Percentiles rank a stretch among this genome's conserved stretches.
Evolutionary conservation across 2,888 invertebrate species (phyloP).

Genomic region (Oscheius sp.): DNA sequence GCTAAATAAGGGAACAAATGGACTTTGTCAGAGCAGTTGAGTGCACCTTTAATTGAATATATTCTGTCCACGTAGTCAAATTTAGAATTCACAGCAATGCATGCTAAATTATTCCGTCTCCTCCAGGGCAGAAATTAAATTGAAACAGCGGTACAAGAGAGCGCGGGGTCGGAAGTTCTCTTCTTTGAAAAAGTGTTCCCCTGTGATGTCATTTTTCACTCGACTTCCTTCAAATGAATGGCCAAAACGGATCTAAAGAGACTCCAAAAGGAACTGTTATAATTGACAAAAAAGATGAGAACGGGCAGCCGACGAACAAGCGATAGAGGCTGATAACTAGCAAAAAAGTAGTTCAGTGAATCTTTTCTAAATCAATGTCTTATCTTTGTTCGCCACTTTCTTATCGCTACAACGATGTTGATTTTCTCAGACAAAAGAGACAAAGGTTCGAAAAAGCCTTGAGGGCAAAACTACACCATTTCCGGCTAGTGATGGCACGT

Average conservation of each 20-base stretch:
- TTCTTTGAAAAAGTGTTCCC: background rate
- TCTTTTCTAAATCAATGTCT: too few species aligned
- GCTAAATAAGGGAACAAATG: too few species aligned
- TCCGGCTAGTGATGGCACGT: conserved; percentile 3
- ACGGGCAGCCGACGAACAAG: too few species aligned
- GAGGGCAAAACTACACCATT: conserved; percentile 5
- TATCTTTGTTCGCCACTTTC: too few species aligned
- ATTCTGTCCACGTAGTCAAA: background rate
- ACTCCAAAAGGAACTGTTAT: too few species aligned
- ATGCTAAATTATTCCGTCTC: conserved; percentile 14
- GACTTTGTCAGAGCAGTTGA: too few species aligned
- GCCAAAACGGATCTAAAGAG: background rate
- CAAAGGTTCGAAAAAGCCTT: background rate
- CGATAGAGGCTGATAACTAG: too few species aligned
- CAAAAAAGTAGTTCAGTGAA: too few species aligned
- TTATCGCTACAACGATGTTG: too few species aligned
- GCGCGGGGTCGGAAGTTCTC: background rate
- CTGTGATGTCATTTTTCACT: background rate
- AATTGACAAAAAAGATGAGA: too few species aligned
- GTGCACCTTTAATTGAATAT: background rate
- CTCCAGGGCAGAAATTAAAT: background rate
- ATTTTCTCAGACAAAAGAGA: background rate
- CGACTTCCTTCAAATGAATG: background rate
- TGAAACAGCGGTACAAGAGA: background rate
- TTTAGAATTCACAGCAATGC: conserved; percentile 16